Base-by-base conservation (phyloP, 2,797 vertebrate species). In the Anniella stebbinsi region DNA sequence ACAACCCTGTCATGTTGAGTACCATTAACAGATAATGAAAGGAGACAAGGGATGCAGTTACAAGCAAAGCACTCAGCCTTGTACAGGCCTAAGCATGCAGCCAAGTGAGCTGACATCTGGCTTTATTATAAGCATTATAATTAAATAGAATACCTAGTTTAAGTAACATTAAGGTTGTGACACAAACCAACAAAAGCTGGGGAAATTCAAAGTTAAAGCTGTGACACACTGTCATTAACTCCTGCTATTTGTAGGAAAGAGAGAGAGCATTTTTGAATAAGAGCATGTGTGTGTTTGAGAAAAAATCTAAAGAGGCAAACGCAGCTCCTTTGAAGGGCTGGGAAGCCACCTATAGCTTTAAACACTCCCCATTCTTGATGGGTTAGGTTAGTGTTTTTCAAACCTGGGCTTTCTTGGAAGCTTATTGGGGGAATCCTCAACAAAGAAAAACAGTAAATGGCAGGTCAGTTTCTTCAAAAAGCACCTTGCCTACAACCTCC, bases 11-110 rank as follows among this genome's bases (percentile, higher is more conserved):
- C 98, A 99, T 97, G 98, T 98, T 97, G 98, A 98, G 98, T 98
- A 98, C 98, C 98, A 98, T 98, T 99, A 99, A 98, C 98, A 97
- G 98, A 98, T 99, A 99, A 99, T 98, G 98, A 99, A 98, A 98
- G 97, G 98, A 99, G 98, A 99, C 98, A 98, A 98, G 97, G 98
- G 97, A 98, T 97, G 98, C 97, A 96, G 98, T 98, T 98, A 98
- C 97, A 98, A 98, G 98, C 97, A 97, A 97, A 98, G 98, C 98
- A 97, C 98, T 98, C 97, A 72, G 94, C 97, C 96, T 97, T 98
- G 97, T 98, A 97, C 98, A 98, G 98, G 98, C 98, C 98, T 97
- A 96, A 98, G 97, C 98, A 98, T 96, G 97, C 97, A 98, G 98
- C 97, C 98, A 97, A 98, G 97, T 92, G 97, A 98, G 97, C 98